Base-by-base conservation (phyloP, 53 echinoderm and acorn worm species). In the Mesocentrotus franciscanus region DNA sequence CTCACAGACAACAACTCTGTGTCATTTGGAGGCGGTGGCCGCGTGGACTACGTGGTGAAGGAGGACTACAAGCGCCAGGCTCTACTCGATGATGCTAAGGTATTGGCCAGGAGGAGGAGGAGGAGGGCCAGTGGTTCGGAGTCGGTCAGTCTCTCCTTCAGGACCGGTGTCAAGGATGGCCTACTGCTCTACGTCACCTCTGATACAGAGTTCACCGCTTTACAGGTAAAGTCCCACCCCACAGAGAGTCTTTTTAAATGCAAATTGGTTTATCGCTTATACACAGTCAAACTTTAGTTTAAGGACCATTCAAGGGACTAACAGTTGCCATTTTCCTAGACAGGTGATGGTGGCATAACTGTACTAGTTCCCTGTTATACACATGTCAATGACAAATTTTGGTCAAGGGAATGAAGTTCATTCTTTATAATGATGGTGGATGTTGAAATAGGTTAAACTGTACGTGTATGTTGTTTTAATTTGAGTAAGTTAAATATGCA, bases 31-130 rank as follows among this genome's bases (percentile, higher is more conserved):
- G 96, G 79, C 60, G 96, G 96, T 24, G 96, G 97, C 92, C 97
- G 92, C 74, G 97, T 99, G 27, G 95, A 96, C 72, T 99, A 99
- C 85, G 49, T 62, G 15, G 93, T 97, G 84, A 99, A 98, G 76
- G 98, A 99, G 94, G 96, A 94, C 92, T 99, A 97, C 91, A 96
- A 94, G 27, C 95, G 99, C 60, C 97, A 98, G 90, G 96, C 98
- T 55, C 96, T 97, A 9, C 95, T 99, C 62, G 96, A 99, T 10
- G 96, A 95, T 64, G 97, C 97, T 68, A 90, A 87, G 24, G 10
- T 58, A n/a, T 85, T 92, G 92, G 56, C 39, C 34, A 90, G 78
- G 61, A 96, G 92, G 33, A 95, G 97, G 33, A 93, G 96, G 66
- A 96, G 95, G 95, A 96, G 96, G 36, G 95, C 95, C 24, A 79